These are phyloP conservation scores for Lepidotrigona ventralis DNA, from an alignment of 1,140 invertebrate genomes.

Conservation along the genomic window DNA sequence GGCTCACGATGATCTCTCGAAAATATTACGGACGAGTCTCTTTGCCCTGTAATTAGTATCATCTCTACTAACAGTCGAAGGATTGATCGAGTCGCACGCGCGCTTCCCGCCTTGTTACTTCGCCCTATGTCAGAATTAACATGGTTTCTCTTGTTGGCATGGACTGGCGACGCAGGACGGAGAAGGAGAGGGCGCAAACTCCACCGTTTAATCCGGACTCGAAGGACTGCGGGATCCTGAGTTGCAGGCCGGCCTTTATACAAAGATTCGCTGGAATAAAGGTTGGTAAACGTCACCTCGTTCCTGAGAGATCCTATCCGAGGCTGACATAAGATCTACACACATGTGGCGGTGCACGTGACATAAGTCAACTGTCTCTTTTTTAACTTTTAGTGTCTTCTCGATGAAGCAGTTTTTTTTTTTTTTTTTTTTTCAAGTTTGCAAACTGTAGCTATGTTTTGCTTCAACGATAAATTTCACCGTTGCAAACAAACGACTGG, in stretches of 20 bases:
- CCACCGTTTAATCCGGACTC: slow-evolving; percentile 84
- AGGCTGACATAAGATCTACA: not conserved
- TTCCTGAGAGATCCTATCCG: not conserved
- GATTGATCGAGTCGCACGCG: slow-evolving; percentile 1
- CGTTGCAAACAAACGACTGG: not conserved
- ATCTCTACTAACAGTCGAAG: not conserved
- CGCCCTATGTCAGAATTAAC: not conserved
- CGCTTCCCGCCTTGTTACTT: slow-evolving; percentile 13
- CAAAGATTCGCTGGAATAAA: slow-evolving; percentile 92
- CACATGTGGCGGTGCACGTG: too few relatives aligned
- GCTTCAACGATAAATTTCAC: not conserved
- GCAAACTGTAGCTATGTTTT: not conserved
- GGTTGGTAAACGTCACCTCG: slow-evolving; percentile 77
- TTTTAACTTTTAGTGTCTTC: not conserved
- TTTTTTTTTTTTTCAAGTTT: too few relatives aligned
- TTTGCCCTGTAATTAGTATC: not conserved
- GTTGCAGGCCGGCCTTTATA: slow-evolving; percentile 88
- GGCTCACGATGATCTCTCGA: too few relatives aligned
- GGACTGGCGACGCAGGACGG: slow-evolving; percentile 71
- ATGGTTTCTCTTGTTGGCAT: slow-evolving; percentile 11
- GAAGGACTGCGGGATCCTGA: slow-evolving; percentile 90
- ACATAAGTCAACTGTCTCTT: not conserved
- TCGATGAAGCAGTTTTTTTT: too few relatives aligned
- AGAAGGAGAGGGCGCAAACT: slow-evolving; percentile 82
- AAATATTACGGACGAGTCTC: not conserved